Evolutionary conservation across 2,888 invertebrate genomes (phyloP).

Genomic region (Melieria picta): DNA sequence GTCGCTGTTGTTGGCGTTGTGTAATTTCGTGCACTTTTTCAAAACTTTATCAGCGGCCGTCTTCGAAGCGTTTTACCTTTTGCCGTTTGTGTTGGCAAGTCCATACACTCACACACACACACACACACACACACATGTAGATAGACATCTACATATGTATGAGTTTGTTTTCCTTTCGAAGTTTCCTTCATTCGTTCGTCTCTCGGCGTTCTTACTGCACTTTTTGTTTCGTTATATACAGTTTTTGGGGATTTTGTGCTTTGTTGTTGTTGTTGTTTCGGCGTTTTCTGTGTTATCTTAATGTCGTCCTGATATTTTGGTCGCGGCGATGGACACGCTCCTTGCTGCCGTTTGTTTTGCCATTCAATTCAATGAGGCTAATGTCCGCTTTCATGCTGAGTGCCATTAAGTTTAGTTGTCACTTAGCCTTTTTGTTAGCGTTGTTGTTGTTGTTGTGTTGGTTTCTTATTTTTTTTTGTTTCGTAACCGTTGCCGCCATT

Average conservation of each 20-base stretch:
- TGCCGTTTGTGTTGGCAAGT: neutral
- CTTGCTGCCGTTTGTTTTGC: conserved; percentile 23
- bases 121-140: neutral
- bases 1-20: no score
- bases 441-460: conserved; percentile 22
- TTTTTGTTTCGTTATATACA: neutral
- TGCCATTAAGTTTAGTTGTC: conserved; percentile 64
- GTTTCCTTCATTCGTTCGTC: neutral
- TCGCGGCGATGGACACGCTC: conserved; percentile 23
- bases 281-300: conserved; percentile 29
- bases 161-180: neutral
- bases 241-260: conserved; percentile 21
- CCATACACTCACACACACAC: conserved; percentile 1
- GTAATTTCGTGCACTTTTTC: no score
- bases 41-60: no score
- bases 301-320: conserved; percentile 22
- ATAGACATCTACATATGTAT: neutral
- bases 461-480: conserved; percentile 28
- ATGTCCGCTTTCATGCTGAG: conserved; percentile 63
- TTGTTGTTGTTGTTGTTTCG: conserved; percentile 40
- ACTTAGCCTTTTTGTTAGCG: conserved; percentile 60
- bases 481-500: conserved; percentile 14
- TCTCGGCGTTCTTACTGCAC: neutral
- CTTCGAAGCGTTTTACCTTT: neutral
- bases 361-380: conserved; percentile 59